phyloP scores from a whole-genome alignment of 1,140 invertebrate genomes.

The Steinernema feltiae region DNA sequence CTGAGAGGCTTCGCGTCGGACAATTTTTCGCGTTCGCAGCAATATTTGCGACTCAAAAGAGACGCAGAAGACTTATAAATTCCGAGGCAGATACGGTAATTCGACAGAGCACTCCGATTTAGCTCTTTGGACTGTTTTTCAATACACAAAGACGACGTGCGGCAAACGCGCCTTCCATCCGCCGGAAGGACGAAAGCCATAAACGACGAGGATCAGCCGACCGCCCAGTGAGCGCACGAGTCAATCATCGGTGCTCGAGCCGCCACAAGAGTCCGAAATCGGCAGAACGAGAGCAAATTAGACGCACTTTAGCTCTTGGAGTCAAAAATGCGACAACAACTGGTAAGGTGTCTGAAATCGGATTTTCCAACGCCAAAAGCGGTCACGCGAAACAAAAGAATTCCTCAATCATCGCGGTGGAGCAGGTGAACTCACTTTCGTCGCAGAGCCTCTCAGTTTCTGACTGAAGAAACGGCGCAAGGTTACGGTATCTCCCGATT shows the following conservation, averaged over 20 bases:
- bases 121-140: too few species aligned
- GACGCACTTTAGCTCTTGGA: neutral
- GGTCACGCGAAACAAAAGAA: neutral
- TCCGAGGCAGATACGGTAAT: too few species aligned
- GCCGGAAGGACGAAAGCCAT: neutral
- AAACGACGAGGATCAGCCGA: neutral
- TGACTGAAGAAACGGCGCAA: neutral
- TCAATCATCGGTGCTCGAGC: neutral
- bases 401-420: too few species aligned
- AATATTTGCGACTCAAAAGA: too few species aligned
- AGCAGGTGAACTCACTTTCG: neutral
- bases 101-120: too few species aligned
- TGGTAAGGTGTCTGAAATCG: neutral
- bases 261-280: neutral
- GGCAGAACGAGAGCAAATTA: neutral
- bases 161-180: too few species aligned
- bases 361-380: neutral
- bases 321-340: neutral
- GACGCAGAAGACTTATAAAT: too few species aligned
- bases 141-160: too few species aligned
- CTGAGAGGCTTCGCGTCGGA: neutral
- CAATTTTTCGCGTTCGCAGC: neutral
- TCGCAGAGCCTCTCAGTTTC: slow-evolving; percentile 2
- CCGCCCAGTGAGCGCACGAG: neutral
- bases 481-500: neutral